phyloP scores from a whole-genome alignment of 2,113 vertebrate genomes.

The Trematocara marginatum region DNA sequence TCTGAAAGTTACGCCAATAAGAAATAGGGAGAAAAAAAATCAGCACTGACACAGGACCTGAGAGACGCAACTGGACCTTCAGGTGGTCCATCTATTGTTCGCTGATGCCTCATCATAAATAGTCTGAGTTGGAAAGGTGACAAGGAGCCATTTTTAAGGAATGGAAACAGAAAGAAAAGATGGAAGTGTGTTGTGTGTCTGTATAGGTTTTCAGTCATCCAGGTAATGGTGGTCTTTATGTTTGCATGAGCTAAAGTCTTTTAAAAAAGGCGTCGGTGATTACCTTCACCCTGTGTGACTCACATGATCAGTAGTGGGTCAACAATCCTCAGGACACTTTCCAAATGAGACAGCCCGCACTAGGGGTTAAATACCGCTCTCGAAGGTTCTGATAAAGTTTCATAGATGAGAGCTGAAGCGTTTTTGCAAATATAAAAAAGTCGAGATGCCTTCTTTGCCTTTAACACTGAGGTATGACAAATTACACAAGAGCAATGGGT shows the following conservation, averaged over 20 bases:
- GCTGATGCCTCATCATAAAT: not conserved
- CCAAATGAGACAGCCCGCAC: rapidly evolving
- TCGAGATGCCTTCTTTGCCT: not conserved
- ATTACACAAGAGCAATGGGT: not conserved
- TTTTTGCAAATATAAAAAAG: not conserved
- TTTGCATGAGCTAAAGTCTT: not conserved
- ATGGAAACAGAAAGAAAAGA: not conserved
- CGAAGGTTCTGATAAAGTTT: not conserved
- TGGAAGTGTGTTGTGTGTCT: not conserved
- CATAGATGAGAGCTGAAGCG: rapidly evolving
- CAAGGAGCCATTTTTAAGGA: not conserved
- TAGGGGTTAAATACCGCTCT: rapidly evolving
- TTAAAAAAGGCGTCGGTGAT: rapidly evolving
- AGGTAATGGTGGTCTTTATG: not conserved
- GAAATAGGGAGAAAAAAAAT: not conserved
- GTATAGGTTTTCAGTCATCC: not conserved
- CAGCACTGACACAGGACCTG: not conserved
- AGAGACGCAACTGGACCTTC: not conserved
- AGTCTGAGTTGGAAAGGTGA: not conserved
- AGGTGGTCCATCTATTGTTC: not conserved
- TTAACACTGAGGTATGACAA: not conserved
- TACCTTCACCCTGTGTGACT: not conserved
- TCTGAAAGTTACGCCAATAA: not conserved
- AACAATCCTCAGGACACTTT: not conserved
- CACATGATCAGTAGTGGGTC: not conserved